These are phyloP conservation scores for Colinus virginianus DNA, from an alignment of 2,113 vertebrate genomes.

Conservation along the genomic window DNA sequence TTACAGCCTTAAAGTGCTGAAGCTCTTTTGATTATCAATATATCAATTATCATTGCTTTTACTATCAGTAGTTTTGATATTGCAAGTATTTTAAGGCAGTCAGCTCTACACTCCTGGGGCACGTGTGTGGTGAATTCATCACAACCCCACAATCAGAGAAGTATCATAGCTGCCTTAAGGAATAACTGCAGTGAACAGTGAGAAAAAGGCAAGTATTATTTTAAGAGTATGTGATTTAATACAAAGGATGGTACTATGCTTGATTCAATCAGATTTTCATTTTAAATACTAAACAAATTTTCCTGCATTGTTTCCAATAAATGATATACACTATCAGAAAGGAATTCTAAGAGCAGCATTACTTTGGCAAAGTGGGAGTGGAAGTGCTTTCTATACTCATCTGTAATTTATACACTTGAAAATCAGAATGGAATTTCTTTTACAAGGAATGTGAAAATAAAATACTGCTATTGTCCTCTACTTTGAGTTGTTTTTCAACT, in stretches of 20 bases:
- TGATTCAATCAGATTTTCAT: background rate
- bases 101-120: background rate
- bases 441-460: background rate
- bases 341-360: background rate
- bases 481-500: slow-evolving; percentile 27
- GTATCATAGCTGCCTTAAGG: background rate
- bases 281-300: background rate
- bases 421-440: background rate
- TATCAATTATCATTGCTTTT: background rate
- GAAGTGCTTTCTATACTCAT: background rate
- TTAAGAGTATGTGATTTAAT: background rate
- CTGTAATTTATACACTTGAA: background rate
- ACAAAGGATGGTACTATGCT: background rate
- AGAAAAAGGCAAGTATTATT: background rate
- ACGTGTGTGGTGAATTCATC: background rate
- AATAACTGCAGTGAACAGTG: background rate
- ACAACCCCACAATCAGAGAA: background rate
- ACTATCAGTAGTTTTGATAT: background rate
- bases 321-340: background rate
- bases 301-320: background rate
- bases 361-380: background rate
- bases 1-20: background rate
- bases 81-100: background rate
- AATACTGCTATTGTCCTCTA: background rate
- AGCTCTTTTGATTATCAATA: background rate